Evolutionary conservation across 2,113 vertebrate species (phyloP).

Genomic region (Danionella cerebrum): DNA sequence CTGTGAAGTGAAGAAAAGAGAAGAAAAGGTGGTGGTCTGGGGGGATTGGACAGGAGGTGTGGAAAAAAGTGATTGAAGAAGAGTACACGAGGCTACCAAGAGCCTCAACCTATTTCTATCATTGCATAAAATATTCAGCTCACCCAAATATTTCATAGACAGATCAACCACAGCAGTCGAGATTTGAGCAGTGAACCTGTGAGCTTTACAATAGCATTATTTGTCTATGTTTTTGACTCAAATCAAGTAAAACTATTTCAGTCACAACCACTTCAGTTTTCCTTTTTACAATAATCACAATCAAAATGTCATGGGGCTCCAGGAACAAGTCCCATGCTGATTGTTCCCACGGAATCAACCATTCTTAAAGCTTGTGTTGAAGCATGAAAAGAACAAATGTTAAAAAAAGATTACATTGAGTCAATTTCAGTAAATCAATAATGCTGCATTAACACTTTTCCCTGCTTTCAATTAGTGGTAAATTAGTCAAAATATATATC

Average conservation of each 20-base stretch:
- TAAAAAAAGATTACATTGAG: no score
- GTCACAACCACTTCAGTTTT: not conserved
- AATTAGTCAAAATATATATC: no score
- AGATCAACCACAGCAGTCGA: not conserved
- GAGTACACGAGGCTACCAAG: not conserved
- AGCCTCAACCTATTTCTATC: slow-evolving; percentile 28
- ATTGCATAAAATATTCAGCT: slow-evolving; percentile 8
- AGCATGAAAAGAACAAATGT: no score
- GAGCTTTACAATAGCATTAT: slow-evolving; percentile 10
- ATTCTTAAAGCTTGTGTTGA: no score
- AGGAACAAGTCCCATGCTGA: no score
- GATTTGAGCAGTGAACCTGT: slow-evolving; percentile 5
- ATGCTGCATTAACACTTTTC: no score
- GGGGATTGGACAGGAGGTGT: not conserved
- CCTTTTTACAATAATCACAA: no score
- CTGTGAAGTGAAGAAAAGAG: slow-evolving; percentile 11
- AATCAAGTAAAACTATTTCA: not conserved
- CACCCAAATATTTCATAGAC: not conserved
- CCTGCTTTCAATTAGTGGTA: no score
- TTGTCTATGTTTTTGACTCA: not conserved
- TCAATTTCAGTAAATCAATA: no score
- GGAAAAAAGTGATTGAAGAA: not conserved
- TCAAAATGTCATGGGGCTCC: no score
- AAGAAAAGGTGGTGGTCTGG: slow-evolving; percentile 7
- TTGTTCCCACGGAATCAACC: no score